Base-by-base conservation (phyloP, 2,113 vertebrate species). In the Urocynchramus pylzowi region DNA sequence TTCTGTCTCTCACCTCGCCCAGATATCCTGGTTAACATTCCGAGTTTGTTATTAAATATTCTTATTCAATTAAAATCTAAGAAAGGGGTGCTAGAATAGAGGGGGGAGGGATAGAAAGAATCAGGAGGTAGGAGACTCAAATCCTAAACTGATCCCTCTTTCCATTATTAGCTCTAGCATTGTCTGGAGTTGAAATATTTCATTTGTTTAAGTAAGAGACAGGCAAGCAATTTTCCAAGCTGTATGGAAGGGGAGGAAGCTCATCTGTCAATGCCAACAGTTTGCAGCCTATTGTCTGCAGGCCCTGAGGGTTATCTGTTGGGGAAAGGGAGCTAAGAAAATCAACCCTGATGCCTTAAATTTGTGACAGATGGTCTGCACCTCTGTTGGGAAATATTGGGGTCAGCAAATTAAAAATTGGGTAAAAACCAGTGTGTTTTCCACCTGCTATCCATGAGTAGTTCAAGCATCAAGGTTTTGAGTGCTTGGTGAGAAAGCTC, bases 201-300 rank as follows among this genome's bases (percentile, higher is more conserved):
- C 27, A 82, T 79, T 84, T 88, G 37, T 83, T 87, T 63, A 81
- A 93, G 50, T 56, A 77, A 93, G 61, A 92, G 76, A 56, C 30
- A 67, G 79, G 56, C 73, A 91, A 94, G 87, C 61, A 79, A 57
- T 94, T 94, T 96, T 84, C 59, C 54, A 95, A 68, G 60, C 91
- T 71, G 23, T 28, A 41, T 42, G 52, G 37, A 93, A 49, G 42
- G 44, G 64, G 64, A 95, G 69, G 89, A 89, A 84, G 42, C 69
- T 90, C 80, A 93, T 97, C 76, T 89, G 89, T 96, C 91, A 97
- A 78, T 0, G 52, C 44, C 86, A 89, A 41, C 73, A 70, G 83
- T 95, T 93, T 75, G 68, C 73, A 95, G 37, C 56, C 83, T 77
- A 92, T 93, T 95, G 83, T 95, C 69, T 95, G 60, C 47, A 68